Conservation (phyloP, 53 echinoderm and acorn worm genomes). For the Crossaster papposus region DNA sequence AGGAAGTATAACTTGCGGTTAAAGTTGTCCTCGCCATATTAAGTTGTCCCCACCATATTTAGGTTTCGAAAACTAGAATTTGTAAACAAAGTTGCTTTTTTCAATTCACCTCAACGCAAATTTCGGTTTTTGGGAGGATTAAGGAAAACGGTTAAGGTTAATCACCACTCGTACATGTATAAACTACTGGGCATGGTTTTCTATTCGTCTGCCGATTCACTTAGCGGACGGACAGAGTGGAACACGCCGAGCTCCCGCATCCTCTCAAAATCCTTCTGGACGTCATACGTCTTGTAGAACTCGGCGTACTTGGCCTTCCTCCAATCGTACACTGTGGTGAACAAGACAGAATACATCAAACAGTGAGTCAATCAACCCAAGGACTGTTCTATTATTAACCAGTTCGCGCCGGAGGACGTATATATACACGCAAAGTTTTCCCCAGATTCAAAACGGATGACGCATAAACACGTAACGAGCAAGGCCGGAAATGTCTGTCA, state of each 20-base stretch:
- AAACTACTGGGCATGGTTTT: neutral
- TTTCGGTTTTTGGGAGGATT: too few species aligned
- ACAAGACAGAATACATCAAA: neutral
- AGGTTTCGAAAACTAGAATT: too few species aligned
- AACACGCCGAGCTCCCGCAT: constrained; percentile 93
- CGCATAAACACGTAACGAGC: too few species aligned
- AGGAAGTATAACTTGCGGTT: neutral
- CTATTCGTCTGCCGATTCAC: constrained; percentile 61
- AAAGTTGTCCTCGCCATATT: too few species aligned
- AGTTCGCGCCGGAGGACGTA: too few species aligned
- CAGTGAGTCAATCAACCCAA: neutral
- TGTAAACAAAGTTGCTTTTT: too few species aligned
- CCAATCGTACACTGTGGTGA: constrained; percentile 68
- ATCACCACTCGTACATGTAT: neutral
- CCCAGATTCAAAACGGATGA: too few species aligned
- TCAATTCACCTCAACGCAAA: too few species aligned
- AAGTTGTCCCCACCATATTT: too few species aligned
- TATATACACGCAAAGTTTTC: too few species aligned
- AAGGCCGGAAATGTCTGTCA: too few species aligned
- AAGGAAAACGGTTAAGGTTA: too few species aligned
- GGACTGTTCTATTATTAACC: neutral
- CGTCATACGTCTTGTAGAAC: constrained; percentile 91
- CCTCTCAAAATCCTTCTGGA: constrained; percentile 88
- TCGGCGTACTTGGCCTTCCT: constrained; percentile 74
- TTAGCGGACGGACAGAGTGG: constrained; percentile 83